Evolutionary conservation across 2,113 vertebrate genomes (phyloP).

Genomic region (Cephalopholis sonnerati): DNA sequence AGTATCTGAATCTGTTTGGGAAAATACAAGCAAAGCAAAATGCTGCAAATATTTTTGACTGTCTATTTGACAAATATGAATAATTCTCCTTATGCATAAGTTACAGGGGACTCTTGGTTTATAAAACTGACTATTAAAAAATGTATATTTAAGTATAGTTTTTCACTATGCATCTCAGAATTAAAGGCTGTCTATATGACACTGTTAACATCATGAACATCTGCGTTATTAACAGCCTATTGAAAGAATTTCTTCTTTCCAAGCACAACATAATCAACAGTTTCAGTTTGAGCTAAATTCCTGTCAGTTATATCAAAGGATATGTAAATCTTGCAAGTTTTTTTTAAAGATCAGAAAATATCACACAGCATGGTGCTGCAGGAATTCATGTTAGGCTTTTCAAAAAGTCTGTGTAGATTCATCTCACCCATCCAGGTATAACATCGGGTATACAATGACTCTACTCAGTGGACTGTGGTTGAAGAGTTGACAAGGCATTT

Average conservation of each 20-base stretch:
- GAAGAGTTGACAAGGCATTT: background rate
- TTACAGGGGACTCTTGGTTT: too few species aligned
- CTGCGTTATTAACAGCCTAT: background rate
- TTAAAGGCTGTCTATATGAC: background rate
- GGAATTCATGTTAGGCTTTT: too few species aligned
- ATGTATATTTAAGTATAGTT: background rate
- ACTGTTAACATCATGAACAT: background rate
- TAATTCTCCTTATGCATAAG: background rate
- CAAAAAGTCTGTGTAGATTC: too few species aligned
- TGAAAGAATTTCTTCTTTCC: background rate
- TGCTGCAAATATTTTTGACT: background rate
- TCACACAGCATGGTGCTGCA: background rate
- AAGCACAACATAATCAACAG: background rate
- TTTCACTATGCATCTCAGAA: too few species aligned
- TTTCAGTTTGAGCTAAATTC: background rate
- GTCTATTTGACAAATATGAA: background rate
- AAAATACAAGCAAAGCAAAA: background rate
- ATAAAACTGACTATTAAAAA: background rate
- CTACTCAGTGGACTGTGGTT: background rate
- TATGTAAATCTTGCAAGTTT: too few species aligned
- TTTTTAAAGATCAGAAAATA: background rate
- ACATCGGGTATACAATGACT: background rate
- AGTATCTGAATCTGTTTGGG: background rate
- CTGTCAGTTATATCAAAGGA: too few species aligned
- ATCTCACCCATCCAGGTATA: background rate